These are phyloP conservation scores for Gouania willdenowi DNA, from an alignment of 2,797 vertebrate species.

Conservation along the genomic window DNA sequence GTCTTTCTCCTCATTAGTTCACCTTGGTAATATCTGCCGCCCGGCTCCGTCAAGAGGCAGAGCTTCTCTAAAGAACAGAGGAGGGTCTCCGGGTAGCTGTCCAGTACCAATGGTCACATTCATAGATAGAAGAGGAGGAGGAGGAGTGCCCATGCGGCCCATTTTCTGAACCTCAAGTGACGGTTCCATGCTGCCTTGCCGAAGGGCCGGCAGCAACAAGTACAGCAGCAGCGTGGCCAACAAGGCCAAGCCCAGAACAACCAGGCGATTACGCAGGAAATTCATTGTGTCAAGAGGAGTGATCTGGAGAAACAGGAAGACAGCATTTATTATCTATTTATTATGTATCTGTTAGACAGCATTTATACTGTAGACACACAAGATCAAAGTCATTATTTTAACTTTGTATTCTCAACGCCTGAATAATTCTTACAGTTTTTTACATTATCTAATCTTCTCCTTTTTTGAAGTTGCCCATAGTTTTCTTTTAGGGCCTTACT, in stretches of 20 bases:
- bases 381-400: no score
- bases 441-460: no score
- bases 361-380: no score
- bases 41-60: conserved; percentile 67
- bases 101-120: conserved; percentile 78
- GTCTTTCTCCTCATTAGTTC: conserved; percentile 18
- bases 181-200: conserved; percentile 75
- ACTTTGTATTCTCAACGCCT: no score
- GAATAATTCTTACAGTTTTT: no score
- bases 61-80: conserved; percentile 88
- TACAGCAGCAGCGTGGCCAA: conserved; percentile 83
- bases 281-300: conserved; percentile 61
- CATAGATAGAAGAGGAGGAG: conserved; percentile 40
- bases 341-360: no score
- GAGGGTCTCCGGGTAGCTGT: conserved; percentile 77
- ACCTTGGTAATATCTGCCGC: conserved; percentile 78
- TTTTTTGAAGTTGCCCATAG: no score
- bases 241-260: conserved; percentile 81
- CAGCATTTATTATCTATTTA: no score
- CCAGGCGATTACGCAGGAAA: conserved; percentile 81
- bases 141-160: conserved; percentile 56
- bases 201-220: conserved; percentile 80
- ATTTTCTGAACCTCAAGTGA: conserved; percentile 70
- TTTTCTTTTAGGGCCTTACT: no score
- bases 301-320: conserved; percentile 32